A percentile compares a stretch with the other conserved stretches of the same genome.
Evolutionary conservation across 2,888 invertebrate species (phyloP).

Genomic region (Drosophila leonis): DNA sequence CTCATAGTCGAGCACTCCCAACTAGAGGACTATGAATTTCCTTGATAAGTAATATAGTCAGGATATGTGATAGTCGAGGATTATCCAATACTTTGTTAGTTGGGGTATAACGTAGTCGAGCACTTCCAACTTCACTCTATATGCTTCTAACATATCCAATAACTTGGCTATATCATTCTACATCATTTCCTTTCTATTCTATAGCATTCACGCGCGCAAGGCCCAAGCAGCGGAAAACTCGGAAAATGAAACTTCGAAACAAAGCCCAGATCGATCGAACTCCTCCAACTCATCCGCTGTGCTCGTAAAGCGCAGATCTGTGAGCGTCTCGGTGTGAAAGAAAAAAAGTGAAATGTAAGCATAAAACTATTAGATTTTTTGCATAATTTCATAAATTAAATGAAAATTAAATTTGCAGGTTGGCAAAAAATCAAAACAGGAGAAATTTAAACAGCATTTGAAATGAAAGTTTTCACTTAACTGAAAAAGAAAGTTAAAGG

Average conservation of each 20-base stretch:
- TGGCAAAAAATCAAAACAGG: rapidly evolving
- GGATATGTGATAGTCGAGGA: too few species aligned
- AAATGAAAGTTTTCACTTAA: background rate
- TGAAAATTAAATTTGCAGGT: background rate
- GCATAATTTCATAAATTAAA: background rate
- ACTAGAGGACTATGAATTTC: too few species aligned
- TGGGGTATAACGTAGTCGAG: too few species aligned
- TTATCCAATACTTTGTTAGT: too few species aligned
- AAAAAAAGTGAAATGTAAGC: background rate
- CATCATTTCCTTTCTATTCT: background rate
- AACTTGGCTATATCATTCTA: background rate
- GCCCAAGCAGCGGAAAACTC: background rate
- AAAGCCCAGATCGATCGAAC: background rate
- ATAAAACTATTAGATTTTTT: background rate
- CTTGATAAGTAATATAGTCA: too few species aligned
- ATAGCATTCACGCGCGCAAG: slow-evolving; percentile 39
- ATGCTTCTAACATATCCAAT: background rate
- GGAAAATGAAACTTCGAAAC: background rate
- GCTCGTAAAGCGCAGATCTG: background rate
- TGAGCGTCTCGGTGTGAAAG: slow-evolving; percentile 1
- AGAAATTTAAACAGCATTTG: background rate
- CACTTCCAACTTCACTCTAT: background rate
- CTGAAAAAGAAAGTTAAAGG: background rate
- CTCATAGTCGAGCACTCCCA: too few species aligned
- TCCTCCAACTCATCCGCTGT: background rate